Base-by-base conservation (phyloP, 2,113 vertebrate species). In the Climacteris rufus region DNA sequence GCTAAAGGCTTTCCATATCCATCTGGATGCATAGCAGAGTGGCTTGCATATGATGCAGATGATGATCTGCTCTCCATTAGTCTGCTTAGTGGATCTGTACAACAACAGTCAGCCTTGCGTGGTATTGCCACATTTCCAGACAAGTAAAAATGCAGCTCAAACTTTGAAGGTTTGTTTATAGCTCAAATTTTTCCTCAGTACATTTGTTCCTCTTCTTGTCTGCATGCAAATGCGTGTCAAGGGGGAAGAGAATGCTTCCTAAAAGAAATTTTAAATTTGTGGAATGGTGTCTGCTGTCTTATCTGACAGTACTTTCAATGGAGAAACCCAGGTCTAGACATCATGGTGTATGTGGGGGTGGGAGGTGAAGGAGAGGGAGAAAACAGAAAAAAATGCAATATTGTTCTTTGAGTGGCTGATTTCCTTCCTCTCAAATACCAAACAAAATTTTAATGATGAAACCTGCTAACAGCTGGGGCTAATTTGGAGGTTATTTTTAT, bases 401-500 rank as follows among this genome's bases (percentile, higher is more conserved):
- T 37, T 77, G 14, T 81, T 83, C 70, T 94, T 94, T 72, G 86
- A 94, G 81, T 81, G 75, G 39, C 54, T 88, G 86, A 93, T 95
- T 96, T 96, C 86, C 97, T 93, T 96, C 88, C 76, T 90, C 45
- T 87, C 78, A 71, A 79, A 97, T 82, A 93, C 72, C 66, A 90
- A 95, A 95, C 79, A 90, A 93, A 87, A 64, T 69, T 91, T 88
- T 94, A 93, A 81, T 71, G 90, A 96, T 94, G 94, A 96, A 97
- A 96, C 93, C 95, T 96, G 90, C 82, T 95, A 95, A 88, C 95
- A 97, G 93, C 95, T 97, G 97, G 88, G 83, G 82, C 69, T 97
- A 90, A 96, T 97, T 96, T 96, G 83, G 65, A 96, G 82, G 86
- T 96, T 97, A 96, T 97, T 97, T 97, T 97, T 96, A 96, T 24